Base-by-base conservation (phyloP, 2,797 vertebrate genomes). In the Sebastes alutus region DNA sequence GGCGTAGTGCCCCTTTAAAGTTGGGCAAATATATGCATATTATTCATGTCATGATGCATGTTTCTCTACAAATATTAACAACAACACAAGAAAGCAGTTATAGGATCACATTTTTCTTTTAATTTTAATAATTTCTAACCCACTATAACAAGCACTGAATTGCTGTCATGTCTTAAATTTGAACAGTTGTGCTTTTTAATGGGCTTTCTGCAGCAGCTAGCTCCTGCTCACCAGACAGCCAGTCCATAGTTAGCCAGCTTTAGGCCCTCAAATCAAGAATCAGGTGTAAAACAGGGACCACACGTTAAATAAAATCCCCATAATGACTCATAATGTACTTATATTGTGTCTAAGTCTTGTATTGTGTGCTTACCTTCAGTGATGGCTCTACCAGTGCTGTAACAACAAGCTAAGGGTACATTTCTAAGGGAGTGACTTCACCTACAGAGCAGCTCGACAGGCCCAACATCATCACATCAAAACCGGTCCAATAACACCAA, bases 361-460 rank as follows among this genome's bases (percentile, higher is more conserved):
- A 61, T 27, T 8, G 4, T 13, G 7, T 52, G 7, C 86, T 88
- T 84, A 94, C 91, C 93, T 90, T 78, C 67, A 61, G 76, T 84
- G 60, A 91, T 33, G 25, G 74, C 62, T 83, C 67, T 55, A 46
- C 23, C 78, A 30, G 69, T 70, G 77, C 22, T 75, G 65, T 49
- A 81, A 84, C 38, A 69, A 70, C 58, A 14, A 78, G 77, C 84
- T 90, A 46, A 7, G 0, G 42, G 16, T 18, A 75, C 91, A 89
- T 92, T 65, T 69, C 58, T 76, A 71, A 71, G 86, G 82, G 86
- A 90, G 83, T 71, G 88, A 92, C 82, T 88, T 83, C 78, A 87
- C 54, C 76, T 58, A 35, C 71, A 77, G 46, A 81, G 56, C 70
- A 58, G 56, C 79, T 59, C 78, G 63, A 70, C 77, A 77, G 92